Evolutionary conservation across 2,113 vertebrate genomes (phyloP), one percentile per base, ranked within the genome.

Genomic region (Mastomys natalensis): DNA sequence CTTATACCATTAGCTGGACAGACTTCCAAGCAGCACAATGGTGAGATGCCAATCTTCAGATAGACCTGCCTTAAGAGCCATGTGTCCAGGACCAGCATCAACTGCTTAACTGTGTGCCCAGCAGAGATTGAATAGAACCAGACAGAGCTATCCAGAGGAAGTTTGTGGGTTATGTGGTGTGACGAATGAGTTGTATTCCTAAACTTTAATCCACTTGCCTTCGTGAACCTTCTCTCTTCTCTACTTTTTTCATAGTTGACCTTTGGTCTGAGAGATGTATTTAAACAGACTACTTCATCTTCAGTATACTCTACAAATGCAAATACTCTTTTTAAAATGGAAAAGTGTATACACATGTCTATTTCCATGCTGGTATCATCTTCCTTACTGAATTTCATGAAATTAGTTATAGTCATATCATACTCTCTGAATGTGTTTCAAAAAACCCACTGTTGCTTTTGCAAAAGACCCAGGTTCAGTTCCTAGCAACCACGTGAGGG

Each of bases 211-310:
- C 1, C n/a, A 87, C 0, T 88, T 48, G 12, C 9, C 31, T 89
- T 88, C 29, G 55, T 22, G 22, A 95, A 66, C 7, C 0, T 93
- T 74, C 51, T 90, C 2, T 70, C 37, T 89, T 66, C 16, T 40
- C 19, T 87, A 72, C 7, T 51, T 8, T 70, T 45, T 77, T 94
- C 72, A 31, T 91, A 3, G 85, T 81, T 92, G n/a, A 66, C 29
- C 16, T 76, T 91, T 73, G 34, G 1, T 81, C 92, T 89, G 72
- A 95, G 17, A 96, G 91, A 40, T 34, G 84, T 91, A 84, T 84
- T 95, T 89, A 84, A 64, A 48, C 74, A 16, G 37, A 74, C 9
- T n/a, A 43, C 58, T 96, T 96, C 93, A 80, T 48, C 87, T 68
- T 76, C 3, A 94, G 68, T 29, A 82, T 10, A 86, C 40, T 66